These are phyloP conservation scores for Microtus oregoni DNA, from an alignment of 2,113 vertebrate species.

Conservation along the genomic window DNA sequence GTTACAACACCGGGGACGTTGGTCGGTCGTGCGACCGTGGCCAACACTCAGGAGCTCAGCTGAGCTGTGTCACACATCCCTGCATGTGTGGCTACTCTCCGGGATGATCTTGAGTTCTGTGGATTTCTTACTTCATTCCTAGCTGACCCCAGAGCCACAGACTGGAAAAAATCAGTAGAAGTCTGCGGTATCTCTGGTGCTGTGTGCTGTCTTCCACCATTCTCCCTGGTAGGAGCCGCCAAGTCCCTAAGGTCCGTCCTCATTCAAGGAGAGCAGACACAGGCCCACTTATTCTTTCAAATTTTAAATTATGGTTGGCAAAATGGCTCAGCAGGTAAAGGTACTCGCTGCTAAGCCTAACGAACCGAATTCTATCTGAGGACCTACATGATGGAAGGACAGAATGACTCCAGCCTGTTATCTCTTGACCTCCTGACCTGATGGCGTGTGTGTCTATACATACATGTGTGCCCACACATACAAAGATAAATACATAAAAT, in stretches of 20 bases:
- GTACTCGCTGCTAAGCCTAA: neutral
- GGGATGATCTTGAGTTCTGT: fast-evolving
- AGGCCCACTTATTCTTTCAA: neutral
- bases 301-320: neutral
- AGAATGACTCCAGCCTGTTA: neutral
- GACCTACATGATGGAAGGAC: neutral
- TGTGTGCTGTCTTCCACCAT: fast-evolving
- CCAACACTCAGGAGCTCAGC: too few relatives aligned
- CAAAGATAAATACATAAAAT: neutral
- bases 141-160: neutral
- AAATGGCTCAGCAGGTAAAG: neutral
- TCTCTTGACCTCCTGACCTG: neutral
- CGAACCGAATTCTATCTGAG: neutral
- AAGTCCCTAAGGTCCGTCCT: neutral
- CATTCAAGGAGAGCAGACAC: neutral
- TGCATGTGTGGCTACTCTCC: neutral
- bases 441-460: neutral
- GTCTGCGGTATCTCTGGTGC: too few relatives aligned
- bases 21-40: too few relatives aligned
- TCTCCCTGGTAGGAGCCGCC: neutral
- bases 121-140: neutral
- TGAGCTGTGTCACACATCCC: neutral
- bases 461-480: neutral
- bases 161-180: neutral
- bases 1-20: fast-evolving